Conservation (phyloP, 1,140 invertebrate genomes). For the Cepaea nemoralis region DNA sequence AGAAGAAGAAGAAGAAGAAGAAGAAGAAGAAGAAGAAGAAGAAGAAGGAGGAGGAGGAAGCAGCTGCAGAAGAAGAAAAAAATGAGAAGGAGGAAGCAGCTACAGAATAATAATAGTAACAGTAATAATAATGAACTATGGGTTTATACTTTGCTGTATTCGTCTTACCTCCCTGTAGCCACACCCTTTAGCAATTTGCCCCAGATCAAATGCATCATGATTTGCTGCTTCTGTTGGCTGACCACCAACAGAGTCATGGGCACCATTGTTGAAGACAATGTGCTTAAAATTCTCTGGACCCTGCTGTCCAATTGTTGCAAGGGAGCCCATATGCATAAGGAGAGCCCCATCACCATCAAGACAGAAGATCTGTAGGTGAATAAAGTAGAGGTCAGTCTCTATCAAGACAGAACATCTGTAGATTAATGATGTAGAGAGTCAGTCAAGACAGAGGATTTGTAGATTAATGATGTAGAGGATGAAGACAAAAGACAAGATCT, state of each 20-base stretch:
- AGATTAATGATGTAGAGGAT: too few relatives aligned
- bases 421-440: too few relatives aligned
- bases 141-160: neutral
- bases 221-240: slow-evolving; percentile 70
- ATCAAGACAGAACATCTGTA: too few relatives aligned
- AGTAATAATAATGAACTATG: neutral
- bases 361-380: slow-evolving; percentile 66
- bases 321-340: slow-evolving; percentile 73
- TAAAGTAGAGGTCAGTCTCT: too few relatives aligned
- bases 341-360: slow-evolving; percentile 73
- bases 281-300: slow-evolving; percentile 70
- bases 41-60: too few relatives aligned
- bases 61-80: too few relatives aligned
- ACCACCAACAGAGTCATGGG: slow-evolving; percentile 74
- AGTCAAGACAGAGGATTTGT: too few relatives aligned
- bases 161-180: slow-evolving; percentile 70
- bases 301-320: slow-evolving; percentile 71
- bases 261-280: slow-evolving; percentile 73
- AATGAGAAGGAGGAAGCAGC: too few relatives aligned
- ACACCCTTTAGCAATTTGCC: slow-evolving; percentile 64
- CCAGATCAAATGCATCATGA: slow-evolving; percentile 67
- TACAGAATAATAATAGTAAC: too few relatives aligned
- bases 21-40: too few relatives aligned
- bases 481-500: too few relatives aligned
- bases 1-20: too few relatives aligned